Evolutionary conservation across 2,888 invertebrate genomes (phyloP), one percentile per base, ranked within the genome.

Genomic region (Ormyrus thymus): DNA sequence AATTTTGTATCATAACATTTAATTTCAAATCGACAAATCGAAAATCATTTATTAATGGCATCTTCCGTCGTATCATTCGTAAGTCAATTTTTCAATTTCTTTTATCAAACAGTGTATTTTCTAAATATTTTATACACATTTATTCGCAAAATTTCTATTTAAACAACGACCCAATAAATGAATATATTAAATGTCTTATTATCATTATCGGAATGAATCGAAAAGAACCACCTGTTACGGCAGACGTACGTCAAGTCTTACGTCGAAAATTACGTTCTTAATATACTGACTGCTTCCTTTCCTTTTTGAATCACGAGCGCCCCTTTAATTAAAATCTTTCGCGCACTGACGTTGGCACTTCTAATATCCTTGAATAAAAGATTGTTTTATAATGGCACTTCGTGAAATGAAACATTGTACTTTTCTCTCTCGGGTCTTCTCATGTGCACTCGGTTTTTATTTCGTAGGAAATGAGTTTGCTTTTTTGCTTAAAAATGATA

Each of bases 271-370:
- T 50, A 76, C 64, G 70, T 13, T 64, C 64, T 29, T 1, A n/a
- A n/a, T n/a, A 29, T 29, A 29, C 29, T 4, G 53, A 50, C 62
- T 10, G 56, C 10, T 76, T 76, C 56, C 62, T 76, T 76, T 76
- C 76, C 68, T 76, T 76, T 76, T 62, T 43, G 69, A 62, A 69
- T 61, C 76, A n/a, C 62, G 29, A 76, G 50, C 15, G 15, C 51
- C 11, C 15, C 62, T 53, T 53, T 45, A 45, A 75, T 69, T 75
- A 68, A 75, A 59, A 75, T 75, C 53, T 61, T 68, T 68, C 66
- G 61, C 75, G 45, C 9, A 51, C 62, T 55, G 66, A 75, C 75
- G 68, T 61, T 66, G 11, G 68, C 61, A 43, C 15, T 1, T 15
- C n/a, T 59, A 53, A 61, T 59, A 66, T 51, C 59, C 75, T 75